These are phyloP conservation scores for Caenorhabditis macrosperma DNA, from an alignment of 2,888 invertebrate genomes.

Conservation along the genomic window DNA sequence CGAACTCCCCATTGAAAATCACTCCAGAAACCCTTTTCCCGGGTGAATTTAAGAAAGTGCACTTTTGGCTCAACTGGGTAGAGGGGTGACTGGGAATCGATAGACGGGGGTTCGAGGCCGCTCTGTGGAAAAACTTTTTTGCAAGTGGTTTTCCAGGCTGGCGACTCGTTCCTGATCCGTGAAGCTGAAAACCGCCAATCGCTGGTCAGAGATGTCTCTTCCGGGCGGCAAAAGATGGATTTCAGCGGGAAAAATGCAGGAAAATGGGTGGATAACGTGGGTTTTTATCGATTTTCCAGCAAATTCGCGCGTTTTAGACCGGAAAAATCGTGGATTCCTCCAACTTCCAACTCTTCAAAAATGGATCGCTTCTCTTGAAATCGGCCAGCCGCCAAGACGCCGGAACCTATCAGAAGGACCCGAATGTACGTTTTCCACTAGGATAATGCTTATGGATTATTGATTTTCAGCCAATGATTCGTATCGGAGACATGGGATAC, in stretches of 20 bases:
- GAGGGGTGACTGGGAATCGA: too few species aligned
- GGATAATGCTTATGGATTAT: background rate
- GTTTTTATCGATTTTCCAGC: background rate
- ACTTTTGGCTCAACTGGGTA: background rate
- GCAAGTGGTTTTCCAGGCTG: conserved; percentile 29
- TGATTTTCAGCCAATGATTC: conserved; percentile 39
- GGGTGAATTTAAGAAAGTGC: background rate
- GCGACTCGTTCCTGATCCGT: conserved; percentile 25
- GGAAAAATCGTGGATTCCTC: conserved; percentile 12
- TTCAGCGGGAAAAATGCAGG: conserved; percentile 16
- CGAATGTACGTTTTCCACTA: conserved; percentile 1
- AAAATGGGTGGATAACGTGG: conserved; percentile 23
- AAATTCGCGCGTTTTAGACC: background rate
- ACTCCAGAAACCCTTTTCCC: background rate
- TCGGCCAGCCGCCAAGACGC: background rate
- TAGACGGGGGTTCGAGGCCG: too few species aligned
- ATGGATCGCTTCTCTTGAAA: conserved; percentile 37
- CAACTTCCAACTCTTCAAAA: conserved; percentile 24
- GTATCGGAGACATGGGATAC: conserved; percentile 45
- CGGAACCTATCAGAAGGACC: conserved; percentile 50
- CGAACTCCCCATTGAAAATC: background rate
- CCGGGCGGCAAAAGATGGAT: conserved; percentile 25
- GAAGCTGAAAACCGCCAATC: conserved; percentile 15
- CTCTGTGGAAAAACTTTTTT: too few species aligned
- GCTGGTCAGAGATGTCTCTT: background rate